These are phyloP conservation scores for Sitophilus oryzae DNA, from an alignment of 1,140 invertebrate genomes.

Conservation along the genomic window DNA sequence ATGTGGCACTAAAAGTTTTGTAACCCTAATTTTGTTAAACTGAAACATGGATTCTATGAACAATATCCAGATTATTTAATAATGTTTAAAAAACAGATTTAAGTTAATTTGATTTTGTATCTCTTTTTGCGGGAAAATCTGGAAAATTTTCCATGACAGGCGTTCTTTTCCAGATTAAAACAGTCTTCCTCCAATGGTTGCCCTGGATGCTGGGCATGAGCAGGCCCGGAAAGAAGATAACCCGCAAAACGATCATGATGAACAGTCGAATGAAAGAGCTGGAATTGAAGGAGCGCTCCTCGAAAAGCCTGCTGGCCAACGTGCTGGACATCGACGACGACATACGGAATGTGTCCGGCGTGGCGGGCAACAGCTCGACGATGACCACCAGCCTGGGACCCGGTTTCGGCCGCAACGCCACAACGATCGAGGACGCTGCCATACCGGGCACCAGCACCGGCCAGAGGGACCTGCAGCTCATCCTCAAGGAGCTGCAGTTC, in stretches of 20 bases:
- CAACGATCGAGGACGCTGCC: constrained; percentile 52
- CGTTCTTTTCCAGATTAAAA: constrained; percentile 67
- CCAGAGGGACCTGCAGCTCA: constrained; percentile 49
- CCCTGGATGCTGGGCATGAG: constrained; percentile 92
- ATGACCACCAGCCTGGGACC: constrained; percentile 44
- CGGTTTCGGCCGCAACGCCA: constrained; percentile 47
- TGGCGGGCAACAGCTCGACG: constrained; percentile 38
- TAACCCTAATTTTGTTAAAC: too few relatives aligned
- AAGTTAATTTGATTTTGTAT: too few relatives aligned
- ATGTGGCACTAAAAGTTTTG: too few relatives aligned
- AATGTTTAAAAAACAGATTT: too few relatives aligned
- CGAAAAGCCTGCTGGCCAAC: constrained; percentile 88
- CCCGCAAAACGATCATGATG: constrained; percentile 78
- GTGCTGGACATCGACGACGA: constrained; percentile 92
- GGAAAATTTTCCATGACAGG: background rate
- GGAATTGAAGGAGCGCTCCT: constrained; percentile 75
- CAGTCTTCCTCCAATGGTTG: constrained; percentile 91
- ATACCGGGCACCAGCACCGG: constrained; percentile 48
- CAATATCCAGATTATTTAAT: too few relatives aligned
- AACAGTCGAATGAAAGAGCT: constrained; percentile 83
- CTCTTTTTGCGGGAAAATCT: too few relatives aligned
- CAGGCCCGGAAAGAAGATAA: constrained; percentile 90
- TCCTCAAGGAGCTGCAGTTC: constrained; percentile 86
- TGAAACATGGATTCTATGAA: too few relatives aligned
- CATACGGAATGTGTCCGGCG: constrained; percentile 55